Percentiles rank a stretch among this genome's conserved stretches.
Conservation (phyloP, 2,113 vertebrate genomes). For the Apteryx mantelli region DNA sequence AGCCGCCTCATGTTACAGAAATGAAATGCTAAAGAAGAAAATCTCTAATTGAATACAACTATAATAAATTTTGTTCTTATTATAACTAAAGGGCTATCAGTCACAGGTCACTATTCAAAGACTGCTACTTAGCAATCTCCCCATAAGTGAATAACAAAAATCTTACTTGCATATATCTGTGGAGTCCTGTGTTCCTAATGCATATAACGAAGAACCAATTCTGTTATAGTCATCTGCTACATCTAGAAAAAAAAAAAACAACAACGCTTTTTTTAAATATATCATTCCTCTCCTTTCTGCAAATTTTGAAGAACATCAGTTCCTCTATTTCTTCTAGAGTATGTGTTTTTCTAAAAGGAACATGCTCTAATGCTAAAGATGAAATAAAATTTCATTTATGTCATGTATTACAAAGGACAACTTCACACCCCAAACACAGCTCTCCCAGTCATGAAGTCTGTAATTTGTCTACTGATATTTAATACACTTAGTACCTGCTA, state of each 20-base stretch:
- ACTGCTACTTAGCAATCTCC: not conserved
- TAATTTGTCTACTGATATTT: not conserved
- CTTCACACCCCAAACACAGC: not conserved
- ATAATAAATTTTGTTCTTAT: not conserved
- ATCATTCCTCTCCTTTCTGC: not conserved
- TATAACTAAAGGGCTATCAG: not conserved
- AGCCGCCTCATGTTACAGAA: not conserved
- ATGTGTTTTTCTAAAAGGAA: not conserved
- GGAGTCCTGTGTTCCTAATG: constrained; percentile 95
- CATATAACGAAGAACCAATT: constrained; percentile 95
- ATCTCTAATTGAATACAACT: not conserved
- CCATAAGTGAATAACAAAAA: not conserved
- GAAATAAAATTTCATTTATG: not conserved
- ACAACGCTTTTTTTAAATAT: constrained; percentile 25
- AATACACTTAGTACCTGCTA: not conserved
- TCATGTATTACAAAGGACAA: not conserved
- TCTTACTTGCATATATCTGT: constrained; percentile 98
- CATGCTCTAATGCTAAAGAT: not conserved
- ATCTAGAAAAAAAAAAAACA: constrained; percentile 79
- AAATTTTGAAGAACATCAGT: not conserved
- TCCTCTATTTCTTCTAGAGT: not conserved
- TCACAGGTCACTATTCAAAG: not conserved
- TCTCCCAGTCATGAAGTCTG: not conserved
- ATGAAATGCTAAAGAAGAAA: not conserved
- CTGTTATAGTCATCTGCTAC: constrained; percentile 97